Base-by-base conservation (phyloP, 2,113 vertebrate genomes). In the Paramormyrops kingsleyae region DNA sequence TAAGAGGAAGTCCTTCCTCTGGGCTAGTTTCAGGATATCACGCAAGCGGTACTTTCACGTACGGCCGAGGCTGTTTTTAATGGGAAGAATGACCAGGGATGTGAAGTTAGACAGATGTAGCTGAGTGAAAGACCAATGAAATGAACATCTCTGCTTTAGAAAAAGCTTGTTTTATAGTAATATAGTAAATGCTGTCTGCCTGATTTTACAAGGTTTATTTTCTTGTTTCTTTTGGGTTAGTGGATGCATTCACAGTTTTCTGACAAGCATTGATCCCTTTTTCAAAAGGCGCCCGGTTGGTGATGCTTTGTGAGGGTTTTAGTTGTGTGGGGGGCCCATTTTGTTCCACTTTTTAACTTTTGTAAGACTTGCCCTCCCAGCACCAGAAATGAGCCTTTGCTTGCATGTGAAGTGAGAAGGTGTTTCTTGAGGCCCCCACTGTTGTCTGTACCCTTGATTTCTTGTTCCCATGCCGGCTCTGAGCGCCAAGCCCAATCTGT, bases 21-120 rank as follows among this genome's bases (percentile, higher is more conserved):
- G 77, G n/a, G 21, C 89, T 90, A 31, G 50, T 39, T 83, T 88
- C 39, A 49, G 59, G 42, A 47, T 88, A 74, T 70, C 66, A 49
- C 47, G 91, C 90, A 91, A 92, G 90, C 90, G 86, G 66, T 49
- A 85, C 84, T 53, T 44, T 35, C 9, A 35, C 47, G 35, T 24
- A 35, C 49, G 27, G n/a, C 12, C 1, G 2, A 10, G 80, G 35
- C 9, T 46, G 42, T 13, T 47, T 46, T 21, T 47, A 46, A 84
- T 10, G 21, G 21, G 44, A 44, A 47, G 42, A n/a, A 46, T 84
- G 24, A 47, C 44, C 19, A 46, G 9, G 8, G 83, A 24, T 21
- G 74, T 80, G 74, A 42, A 80, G 74, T 80, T 8, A 39, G 62
- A 70, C n/a, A 31, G 27, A 13, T 70, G 62, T 27, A 31, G 31